Conservation (phyloP, 2,888 invertebrate species). For the Aproaerema taeniolella region DNA sequence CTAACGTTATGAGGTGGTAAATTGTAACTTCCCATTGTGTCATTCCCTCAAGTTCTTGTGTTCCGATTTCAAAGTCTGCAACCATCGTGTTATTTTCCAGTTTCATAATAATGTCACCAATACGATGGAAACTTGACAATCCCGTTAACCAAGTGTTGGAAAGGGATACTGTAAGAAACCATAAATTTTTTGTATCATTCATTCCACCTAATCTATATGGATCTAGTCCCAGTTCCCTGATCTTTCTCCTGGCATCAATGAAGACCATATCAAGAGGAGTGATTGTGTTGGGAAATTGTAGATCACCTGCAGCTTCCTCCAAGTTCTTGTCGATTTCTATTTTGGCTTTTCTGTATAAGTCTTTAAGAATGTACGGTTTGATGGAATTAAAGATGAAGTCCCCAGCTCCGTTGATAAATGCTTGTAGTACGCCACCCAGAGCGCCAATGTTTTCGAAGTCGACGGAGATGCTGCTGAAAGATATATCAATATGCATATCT, state of each 20-base stretch:
- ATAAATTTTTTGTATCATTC: conserved; percentile 72
- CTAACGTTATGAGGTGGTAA: conserved; percentile 77
- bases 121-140: conserved; percentile 83
- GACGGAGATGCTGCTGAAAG: conserved; percentile 82
- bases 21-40: conserved; percentile 83
- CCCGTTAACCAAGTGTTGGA: conserved; percentile 84
- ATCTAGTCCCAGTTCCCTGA: conserved; percentile 78
- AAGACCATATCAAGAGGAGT: conserved; percentile 87
- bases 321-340: conserved; percentile 82
- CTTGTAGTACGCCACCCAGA: conserved; percentile 77
- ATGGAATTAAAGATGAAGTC: conserved; percentile 86
- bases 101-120: conserved; percentile 81
- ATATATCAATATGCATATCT: conserved; percentile 84
- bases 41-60: conserved; percentile 81
- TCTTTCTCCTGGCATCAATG: conserved; percentile 80
- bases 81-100: conserved; percentile 80
- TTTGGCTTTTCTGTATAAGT: conserved; percentile 82
- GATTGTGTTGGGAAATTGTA: conserved; percentile 85
- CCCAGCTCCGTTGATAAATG: conserved; percentile 85
- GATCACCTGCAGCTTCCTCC: conserved; percentile 74
- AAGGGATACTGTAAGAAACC: conserved; percentile 78
- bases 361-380: conserved; percentile 84
- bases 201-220: conserved; percentile 73
- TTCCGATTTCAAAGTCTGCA: conserved; percentile 80
- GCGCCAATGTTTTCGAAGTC: conserved; percentile 86